phyloP scores from a whole-genome alignment of 92 coral and sea anemone genomes.

The Actinernus sp. region DNA sequence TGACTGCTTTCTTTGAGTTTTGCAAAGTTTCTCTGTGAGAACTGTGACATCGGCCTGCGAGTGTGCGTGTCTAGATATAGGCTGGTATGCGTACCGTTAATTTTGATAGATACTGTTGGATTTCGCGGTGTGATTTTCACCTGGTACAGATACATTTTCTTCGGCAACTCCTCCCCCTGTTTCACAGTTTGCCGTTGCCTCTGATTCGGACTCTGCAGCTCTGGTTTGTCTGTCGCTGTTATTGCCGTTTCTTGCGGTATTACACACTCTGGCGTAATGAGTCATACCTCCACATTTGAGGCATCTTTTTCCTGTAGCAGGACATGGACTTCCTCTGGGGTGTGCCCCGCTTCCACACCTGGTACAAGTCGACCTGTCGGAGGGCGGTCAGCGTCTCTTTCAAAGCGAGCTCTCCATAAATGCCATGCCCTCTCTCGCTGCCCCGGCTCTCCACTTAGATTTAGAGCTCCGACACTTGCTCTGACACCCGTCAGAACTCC shows the following conservation, averaged over 20 bases:
- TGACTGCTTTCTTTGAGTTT: background rate
- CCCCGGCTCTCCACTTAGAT: conserved; percentile 30
- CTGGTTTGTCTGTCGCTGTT: conserved; percentile 8
- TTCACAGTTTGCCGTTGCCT: too few relatives aligned
- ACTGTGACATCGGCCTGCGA: conserved; percentile 51
- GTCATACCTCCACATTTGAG: conserved; percentile 38
- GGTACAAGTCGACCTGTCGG: conserved; percentile 15
- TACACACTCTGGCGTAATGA: conserved; percentile 22
- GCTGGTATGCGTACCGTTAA: conserved; percentile 24
- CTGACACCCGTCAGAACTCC: conserved; percentile 21
- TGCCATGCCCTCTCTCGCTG: conserved; percentile 40
- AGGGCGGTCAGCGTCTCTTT: conserved; percentile 14
- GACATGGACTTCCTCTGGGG: conserved; percentile 7
- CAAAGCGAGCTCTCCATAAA: conserved; percentile 32
- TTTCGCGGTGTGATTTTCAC: conserved; percentile 7
- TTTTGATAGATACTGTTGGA: conserved; percentile 4
- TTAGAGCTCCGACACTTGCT: conserved; percentile 16
- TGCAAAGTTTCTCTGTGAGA: too few relatives aligned
- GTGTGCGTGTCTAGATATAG: conserved; percentile 52
- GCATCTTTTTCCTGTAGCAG: conserved; percentile 27
- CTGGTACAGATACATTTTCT: conserved; percentile 29
- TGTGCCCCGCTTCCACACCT: conserved; percentile 13
- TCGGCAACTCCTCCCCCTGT: background rate
- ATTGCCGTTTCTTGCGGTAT: background rate
- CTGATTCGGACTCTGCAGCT: conserved; percentile 11